Evolutionary conservation across 1,140 invertebrate species (phyloP), one percentile per base, ranked within the genome.

Genomic region (Amyelois transitella): DNA sequence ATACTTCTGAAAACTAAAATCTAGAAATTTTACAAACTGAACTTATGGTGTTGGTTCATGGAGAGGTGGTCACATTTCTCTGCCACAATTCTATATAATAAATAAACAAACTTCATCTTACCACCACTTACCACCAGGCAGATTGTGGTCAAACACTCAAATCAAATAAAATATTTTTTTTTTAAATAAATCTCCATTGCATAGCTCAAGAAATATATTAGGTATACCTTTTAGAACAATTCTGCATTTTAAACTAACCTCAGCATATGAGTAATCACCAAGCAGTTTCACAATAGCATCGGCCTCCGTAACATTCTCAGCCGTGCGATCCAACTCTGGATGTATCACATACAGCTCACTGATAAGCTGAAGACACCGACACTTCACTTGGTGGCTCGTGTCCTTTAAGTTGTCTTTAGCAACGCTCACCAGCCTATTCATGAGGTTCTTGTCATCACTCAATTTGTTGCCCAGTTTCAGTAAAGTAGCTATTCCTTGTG

Each of bases 251-350:
- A 21, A 18, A 55, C 47, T 60, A 73, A 88, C 88, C 79, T 89
- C 94, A 68, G 96, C 94, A 77, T 94, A 92, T 17, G 94, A 94
- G 86, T 96, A 97, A 69, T 94, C 93, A 19, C 92, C 92, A 12
- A 97, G 89, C 52, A 96, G 88, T 70, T 92, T 90, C 12, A 96
- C 81, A 51, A 91, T 89, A 38, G 89, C 85, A 62, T 91, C 89
- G 48, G 91, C 84, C 63, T 93, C 88, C 6, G 75, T 67, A 14
- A 83, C 74, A 52, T 86, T 88, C n/a, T 88, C 88, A 28, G 79
- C 74, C 5, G 88, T 82, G 18, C 77, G 75, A 22, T 88, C 88
- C 28, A 75, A 65, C 14, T 89, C 86, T 14, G 81, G 81, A 53
- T 80, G 81, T 60, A 91, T 75, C 0, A 90, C 91, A 55, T 90